These are phyloP conservation scores for Laothoe populi DNA, from an alignment of 2,888 invertebrate genomes.

Conservation along the genomic window DNA sequence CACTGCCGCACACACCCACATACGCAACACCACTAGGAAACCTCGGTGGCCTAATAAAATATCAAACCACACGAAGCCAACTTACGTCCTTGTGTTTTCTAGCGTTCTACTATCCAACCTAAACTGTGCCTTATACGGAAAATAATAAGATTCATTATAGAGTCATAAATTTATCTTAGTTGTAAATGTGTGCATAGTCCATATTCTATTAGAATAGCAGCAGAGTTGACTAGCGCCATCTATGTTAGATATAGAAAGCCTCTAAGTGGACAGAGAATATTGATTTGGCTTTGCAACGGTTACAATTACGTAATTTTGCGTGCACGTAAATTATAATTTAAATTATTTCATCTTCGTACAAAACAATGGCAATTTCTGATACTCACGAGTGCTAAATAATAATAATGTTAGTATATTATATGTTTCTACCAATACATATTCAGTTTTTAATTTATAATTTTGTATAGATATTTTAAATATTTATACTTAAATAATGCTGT, in stretches of 20 bases:
- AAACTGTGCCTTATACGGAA: not conserved
- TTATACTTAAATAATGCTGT: too few relatives aligned
- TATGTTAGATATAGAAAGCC: slow-evolving; percentile 30
- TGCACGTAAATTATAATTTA: slow-evolving; percentile 17
- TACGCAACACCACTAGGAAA: slow-evolving; percentile 25
- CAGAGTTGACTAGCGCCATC: slow-evolving; percentile 46
- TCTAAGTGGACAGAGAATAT: slow-evolving; percentile 34
- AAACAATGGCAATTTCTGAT: not conserved
- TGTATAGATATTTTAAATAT: too few relatives aligned
- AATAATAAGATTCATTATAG: not conserved
- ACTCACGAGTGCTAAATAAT: too few relatives aligned
- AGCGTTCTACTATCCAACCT: not conserved
- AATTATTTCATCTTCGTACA: not conserved
- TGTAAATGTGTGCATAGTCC: slow-evolving; percentile 8
- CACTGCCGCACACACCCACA: slow-evolving; percentile 53
- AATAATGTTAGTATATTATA: too few relatives aligned
- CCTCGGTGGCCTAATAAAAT: slow-evolving; percentile 2
- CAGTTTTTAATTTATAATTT: too few relatives aligned
- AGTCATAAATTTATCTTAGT: not conserved
- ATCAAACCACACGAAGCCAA: slow-evolving; percentile 24
- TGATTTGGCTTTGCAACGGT: slow-evolving; percentile 36
- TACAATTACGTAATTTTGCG: slow-evolving; percentile 33
- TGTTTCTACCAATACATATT: too few relatives aligned
- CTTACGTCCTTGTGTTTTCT: slow-evolving; percentile 22
- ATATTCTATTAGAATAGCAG: slow-evolving; percentile 4